A percentile compares a stretch with the other conserved stretches of the same genome.
Conservation (phyloP, 1,140 invertebrate species). For the Tigriopus japonicus region DNA sequence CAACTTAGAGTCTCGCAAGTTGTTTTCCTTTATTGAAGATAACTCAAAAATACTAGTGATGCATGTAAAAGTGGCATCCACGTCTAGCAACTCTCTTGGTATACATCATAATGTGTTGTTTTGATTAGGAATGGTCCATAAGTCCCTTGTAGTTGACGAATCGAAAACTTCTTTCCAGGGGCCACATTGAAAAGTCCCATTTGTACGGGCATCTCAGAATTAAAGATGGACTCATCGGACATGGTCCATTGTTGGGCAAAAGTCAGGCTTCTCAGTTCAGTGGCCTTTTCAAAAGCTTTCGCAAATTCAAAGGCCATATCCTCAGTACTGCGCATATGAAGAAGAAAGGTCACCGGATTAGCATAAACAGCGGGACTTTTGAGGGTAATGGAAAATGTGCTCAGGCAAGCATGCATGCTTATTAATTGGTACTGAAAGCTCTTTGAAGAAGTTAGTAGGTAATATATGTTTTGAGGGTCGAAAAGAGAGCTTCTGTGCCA, state of each 20-base stretch:
- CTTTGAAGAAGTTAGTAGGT: no score
- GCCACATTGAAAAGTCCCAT: slow-evolving; percentile 10
- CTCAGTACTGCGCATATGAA: neutral
- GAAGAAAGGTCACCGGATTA: no score
- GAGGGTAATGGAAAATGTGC: no score
- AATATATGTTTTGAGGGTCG: no score
- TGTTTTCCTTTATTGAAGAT: no score
- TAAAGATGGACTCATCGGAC: slow-evolving; percentile 3
- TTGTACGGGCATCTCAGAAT: neutral
- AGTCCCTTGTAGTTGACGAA: slow-evolving; percentile 9
- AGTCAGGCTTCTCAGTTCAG: slow-evolving; percentile 2
- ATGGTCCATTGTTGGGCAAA: slow-evolving; percentile 10
- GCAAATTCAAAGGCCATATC: slow-evolving; percentile 11
- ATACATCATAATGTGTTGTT: slow-evolving; percentile 7
- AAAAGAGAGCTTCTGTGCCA: no score
- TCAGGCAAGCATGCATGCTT: no score
- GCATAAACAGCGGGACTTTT: no score
- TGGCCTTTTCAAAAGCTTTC: slow-evolving; percentile 8
- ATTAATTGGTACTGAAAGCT: no score
- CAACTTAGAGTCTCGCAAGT: no score
- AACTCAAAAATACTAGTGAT: no score
- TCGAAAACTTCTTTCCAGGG: slow-evolving; percentile 7
- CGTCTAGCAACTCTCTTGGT: slow-evolving; percentile 8
- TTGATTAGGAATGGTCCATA: slow-evolving; percentile 11
- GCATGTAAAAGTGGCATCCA: neutral